These are phyloP conservation scores for Romanomermis culicivorax DNA, from an alignment of 2,888 invertebrate species.

Conservation along the genomic window DNA sequence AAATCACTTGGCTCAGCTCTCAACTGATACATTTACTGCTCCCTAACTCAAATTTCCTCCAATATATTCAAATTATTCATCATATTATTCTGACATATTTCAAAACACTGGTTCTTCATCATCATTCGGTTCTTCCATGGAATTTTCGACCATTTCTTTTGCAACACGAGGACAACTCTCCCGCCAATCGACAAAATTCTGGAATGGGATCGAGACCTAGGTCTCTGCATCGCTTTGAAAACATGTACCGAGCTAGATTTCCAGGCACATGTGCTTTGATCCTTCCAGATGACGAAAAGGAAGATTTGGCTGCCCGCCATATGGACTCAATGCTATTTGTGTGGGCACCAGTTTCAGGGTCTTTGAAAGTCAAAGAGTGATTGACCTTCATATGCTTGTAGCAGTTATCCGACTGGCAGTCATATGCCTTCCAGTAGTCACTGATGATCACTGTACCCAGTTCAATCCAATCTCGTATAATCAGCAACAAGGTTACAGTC, in stretches of 20 bases:
- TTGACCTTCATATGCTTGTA: neutral
- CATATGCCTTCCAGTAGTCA: neutral
- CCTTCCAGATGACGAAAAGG: neutral
- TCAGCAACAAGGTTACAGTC: neutral
- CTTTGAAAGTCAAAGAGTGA: neutral
- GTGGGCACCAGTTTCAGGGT: conserved; percentile 1
- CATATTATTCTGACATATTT: too few relatives aligned
- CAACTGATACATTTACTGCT: too few relatives aligned
- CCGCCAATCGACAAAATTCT: neutral
- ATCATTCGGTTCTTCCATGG: too few relatives aligned
- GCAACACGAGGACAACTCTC: too few relatives aligned
- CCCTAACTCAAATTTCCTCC: too few relatives aligned
- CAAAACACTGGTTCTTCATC: too few relatives aligned
- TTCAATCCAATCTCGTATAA: neutral
- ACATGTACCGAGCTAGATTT: neutral
- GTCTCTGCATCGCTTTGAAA: neutral
- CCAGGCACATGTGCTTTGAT: neutral
- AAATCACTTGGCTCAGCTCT: too few relatives aligned
- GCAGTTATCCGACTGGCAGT: neutral
- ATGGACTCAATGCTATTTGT: neutral
- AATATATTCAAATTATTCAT: too few relatives aligned
- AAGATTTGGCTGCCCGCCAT: neutral
- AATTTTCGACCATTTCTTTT: too few relatives aligned
- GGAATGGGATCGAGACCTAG: neutral
- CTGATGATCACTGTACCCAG: neutral